Evolutionary conservation across 30 jellyfish, hydroid and myxozoan species (phyloP).

Genomic region (Pseudorhiza aurosa): DNA sequence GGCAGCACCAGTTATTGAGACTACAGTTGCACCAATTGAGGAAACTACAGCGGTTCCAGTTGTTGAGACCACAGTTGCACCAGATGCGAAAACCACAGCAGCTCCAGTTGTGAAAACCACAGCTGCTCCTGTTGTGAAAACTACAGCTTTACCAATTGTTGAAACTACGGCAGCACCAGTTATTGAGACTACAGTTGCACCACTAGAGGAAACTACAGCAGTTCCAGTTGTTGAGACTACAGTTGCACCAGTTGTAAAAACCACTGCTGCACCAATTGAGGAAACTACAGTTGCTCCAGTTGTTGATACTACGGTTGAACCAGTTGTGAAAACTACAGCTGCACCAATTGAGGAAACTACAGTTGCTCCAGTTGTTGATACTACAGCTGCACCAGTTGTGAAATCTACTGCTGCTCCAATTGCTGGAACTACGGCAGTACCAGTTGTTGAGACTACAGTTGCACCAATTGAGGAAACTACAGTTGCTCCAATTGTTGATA

Average conservation of each 20-base stretch:
- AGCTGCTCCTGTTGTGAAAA: slow-evolving; percentile 17
- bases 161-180: slow-evolving; percentile 21
- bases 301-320: slow-evolving; percentile 12
- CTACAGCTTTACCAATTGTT: neutral
- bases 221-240: neutral
- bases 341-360: slow-evolving; percentile 6
- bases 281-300: neutral
- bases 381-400: slow-evolving; percentile 8
- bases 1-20: slow-evolving; percentile 24
- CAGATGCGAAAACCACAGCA: slow-evolving; percentile 15
- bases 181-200: slow-evolving; percentile 11
- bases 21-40: neutral
- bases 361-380: slow-evolving; percentile 5
- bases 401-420: slow-evolving; percentile 18
- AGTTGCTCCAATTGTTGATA: neutral
- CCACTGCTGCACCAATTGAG: neutral
- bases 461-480: slow-evolving; percentile 19
- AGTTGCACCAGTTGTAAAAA: neutral
- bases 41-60: slow-evolving; percentile 21
- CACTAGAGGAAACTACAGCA: slow-evolving; percentile 1
- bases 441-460: slow-evolving; percentile 44
- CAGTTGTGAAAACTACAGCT: neutral
- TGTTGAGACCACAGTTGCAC: slow-evolving; percentile 20
- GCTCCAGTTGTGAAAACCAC: slow-evolving; percentile 44
- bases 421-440: slow-evolving; percentile 33